Evolutionary conservation across 2,888 invertebrate species (phyloP), one percentile per base, ranked within the genome.

Genomic region (Aelia acuminata): DNA sequence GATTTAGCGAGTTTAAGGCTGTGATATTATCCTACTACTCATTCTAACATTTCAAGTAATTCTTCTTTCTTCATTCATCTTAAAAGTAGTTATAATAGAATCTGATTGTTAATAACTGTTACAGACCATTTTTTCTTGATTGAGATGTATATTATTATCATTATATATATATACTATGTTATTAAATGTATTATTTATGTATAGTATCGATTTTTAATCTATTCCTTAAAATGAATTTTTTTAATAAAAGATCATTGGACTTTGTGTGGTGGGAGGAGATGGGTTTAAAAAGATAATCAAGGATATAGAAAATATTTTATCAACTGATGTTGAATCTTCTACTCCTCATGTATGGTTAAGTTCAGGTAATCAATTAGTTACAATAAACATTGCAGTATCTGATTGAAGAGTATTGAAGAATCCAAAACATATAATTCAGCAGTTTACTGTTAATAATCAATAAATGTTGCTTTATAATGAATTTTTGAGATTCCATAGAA

Each of bases 11-110:
- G 31, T 48, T 26, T 84, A 50, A 49, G 84, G 84, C 84, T 84
- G 84, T 84, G 84, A 84, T 84, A 39, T 84, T 84, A 50, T 84
- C 50, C 84, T 84, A 84, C 26, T 50, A 31, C 50, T 84, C 84
- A 49, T 31, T 84, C 18, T 31, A 84, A 84, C 20, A 84, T 31
- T 49, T 49, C 49, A 84, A 43, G 43, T 80, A 80, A 43, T 80
- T 80, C 43, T 80, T 80, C 43, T 43, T 80, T 39, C 80, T 80
- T 47, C 26, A 48, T 49, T 18, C 18, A 31, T 49, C 47, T 84
- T 84, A 31, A 8, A 84, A 84, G 20, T 84, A 48, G 49, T 49
- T 48, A 11, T 84, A 35, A 50, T 84, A 49, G 84, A 49, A 49
- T 49, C 49, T 48, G 49, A 4, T 43, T 10, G 43, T 43, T 43